Evolutionary conservation across 2,888 invertebrate genomes (phyloP).

Genomic region (Lottia scabra): DNA sequence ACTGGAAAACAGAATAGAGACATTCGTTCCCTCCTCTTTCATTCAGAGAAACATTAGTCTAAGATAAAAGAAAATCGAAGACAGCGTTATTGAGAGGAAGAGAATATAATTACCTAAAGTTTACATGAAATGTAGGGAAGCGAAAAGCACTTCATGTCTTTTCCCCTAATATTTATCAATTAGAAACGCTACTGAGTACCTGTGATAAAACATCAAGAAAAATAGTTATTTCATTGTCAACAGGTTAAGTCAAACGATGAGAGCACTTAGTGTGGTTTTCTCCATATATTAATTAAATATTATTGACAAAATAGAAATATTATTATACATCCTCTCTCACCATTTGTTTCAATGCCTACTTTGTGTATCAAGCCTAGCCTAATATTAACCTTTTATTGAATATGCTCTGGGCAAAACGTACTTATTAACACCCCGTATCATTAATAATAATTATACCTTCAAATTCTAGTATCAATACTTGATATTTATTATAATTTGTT

Average conservation of each 20-base stretch:
- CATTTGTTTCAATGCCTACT: background rate
- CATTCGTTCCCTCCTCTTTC: too few relatives aligned
- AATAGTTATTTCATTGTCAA: background rate
- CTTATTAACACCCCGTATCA: background rate
- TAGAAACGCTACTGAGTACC: background rate
- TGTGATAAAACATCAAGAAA: background rate
- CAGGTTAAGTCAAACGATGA: background rate
- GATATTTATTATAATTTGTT: background rate
- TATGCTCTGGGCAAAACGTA: background rate
- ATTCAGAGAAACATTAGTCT: too few relatives aligned
- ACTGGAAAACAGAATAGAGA: too few relatives aligned
- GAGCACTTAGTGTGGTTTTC: background rate
- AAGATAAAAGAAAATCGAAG: background rate
- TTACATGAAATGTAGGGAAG: background rate
- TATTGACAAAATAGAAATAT: background rate
- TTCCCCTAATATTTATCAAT: background rate
- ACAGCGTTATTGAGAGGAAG: background rate
- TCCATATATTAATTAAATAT: background rate
- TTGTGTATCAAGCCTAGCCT: background rate
- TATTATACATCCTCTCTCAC: background rate
- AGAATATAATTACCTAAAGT: background rate
- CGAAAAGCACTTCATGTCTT: background rate
- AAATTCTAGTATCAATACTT: background rate
- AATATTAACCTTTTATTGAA: background rate
- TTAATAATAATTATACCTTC: background rate